phyloP scores from a whole-genome alignment of 2,797 vertebrate species.

The Sylvia borin region DNA sequence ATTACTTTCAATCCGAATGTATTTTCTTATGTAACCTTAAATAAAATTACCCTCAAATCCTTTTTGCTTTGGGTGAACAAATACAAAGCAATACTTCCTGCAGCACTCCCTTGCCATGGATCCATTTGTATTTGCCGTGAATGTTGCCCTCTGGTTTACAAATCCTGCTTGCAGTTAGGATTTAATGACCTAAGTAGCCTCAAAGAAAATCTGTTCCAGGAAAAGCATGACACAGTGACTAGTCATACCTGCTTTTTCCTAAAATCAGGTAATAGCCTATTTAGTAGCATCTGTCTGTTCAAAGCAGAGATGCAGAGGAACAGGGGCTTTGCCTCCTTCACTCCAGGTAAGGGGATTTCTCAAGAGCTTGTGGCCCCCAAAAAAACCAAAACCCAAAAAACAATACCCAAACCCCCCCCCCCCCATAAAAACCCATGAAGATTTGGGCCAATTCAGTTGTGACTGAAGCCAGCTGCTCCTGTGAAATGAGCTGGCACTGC shows the following conservation, averaged over 20 bases:
- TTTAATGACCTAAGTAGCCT: neutral
- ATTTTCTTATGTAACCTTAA: neutral
- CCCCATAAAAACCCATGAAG: too few species aligned
- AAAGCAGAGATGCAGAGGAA: neutral
- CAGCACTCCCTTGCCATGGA: neutral
- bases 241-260: neutral
- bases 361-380: neutral
- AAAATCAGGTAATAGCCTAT: neutral
- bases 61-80: neutral
- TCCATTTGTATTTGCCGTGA: neutral
- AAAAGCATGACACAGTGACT: neutral
- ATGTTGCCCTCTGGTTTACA: neutral
- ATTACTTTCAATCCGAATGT: neutral
- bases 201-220: neutral
- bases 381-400: neutral
- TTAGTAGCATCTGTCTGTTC: neutral
- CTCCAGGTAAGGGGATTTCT: neutral
- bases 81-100: neutral
- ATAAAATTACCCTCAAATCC: neutral
- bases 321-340: neutral
- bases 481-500: rapidly evolving
- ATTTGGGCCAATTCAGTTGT: neutral
- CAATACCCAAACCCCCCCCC: too few species aligned
- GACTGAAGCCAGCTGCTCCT: rapidly evolving
- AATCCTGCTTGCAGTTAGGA: neutral